Conservation (phyloP, 2,888 invertebrate genomes). For the Perizoma affinitatum region DNA sequence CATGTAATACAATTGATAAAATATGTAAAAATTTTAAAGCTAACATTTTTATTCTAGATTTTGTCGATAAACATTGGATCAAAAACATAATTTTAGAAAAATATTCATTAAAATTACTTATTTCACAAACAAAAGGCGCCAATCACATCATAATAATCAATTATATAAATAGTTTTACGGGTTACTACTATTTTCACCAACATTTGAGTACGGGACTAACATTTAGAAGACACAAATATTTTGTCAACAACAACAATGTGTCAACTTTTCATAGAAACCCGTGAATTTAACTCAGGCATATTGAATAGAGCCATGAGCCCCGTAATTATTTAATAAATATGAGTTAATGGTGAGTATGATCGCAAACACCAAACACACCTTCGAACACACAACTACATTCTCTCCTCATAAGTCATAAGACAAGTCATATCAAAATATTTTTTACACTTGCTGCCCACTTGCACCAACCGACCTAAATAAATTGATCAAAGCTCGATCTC, state of each 20-base stretch:
- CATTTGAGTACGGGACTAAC: neutral
- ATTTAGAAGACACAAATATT: too few relatives aligned
- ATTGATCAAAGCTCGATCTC: too few relatives aligned
- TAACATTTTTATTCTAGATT: conserved; percentile 9
- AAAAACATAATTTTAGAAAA: conserved; percentile 11
- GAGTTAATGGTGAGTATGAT: too few relatives aligned
- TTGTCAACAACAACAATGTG: too few relatives aligned
- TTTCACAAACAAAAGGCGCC: conserved; percentile 10
- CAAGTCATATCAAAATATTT: conserved; percentile 38
- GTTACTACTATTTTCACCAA: conserved; percentile 31
- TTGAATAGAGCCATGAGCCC: too few relatives aligned
- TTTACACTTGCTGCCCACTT: conserved; percentile 1
- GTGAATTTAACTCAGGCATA: too few relatives aligned
- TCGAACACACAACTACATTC: conserved; percentile 20
- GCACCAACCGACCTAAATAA: neutral
- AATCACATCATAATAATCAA: conserved; percentile 8
- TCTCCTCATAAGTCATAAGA: conserved; percentile 22
- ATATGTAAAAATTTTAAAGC: conserved; percentile 9
- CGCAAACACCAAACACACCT: conserved; percentile 5
- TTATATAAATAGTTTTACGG: conserved; percentile 8
- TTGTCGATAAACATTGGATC: conserved; percentile 8
- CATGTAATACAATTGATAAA: neutral
- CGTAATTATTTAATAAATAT: too few relatives aligned
- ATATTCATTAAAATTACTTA: neutral
- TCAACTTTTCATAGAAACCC: too few relatives aligned